Evolutionary conservation across 2,888 invertebrate genomes (phyloP), one percentile per base, ranked within the genome.

Genomic region (Aphidoletes aphidimyza): DNA sequence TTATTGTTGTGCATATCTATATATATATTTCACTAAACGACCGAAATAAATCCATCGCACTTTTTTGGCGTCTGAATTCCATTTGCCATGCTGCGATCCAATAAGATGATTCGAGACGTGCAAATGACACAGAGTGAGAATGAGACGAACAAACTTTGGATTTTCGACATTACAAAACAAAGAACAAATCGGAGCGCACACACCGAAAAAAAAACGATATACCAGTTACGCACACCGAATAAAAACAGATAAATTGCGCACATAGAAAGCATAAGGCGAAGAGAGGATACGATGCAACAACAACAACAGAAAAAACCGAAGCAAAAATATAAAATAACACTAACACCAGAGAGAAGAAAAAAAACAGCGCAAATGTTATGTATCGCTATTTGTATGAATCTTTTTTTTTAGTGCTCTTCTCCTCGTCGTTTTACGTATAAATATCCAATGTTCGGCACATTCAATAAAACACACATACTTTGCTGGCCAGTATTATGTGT

Each of bases 201-300:
- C 17, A 59, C 5, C 17, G 5, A 26, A 59, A 30, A 81, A 37
- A 81, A 81, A 81, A 37, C n/a, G 36, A 54, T 81, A 37, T 37
- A 81, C 47, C 17, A 47, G 47, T 19, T 36, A 78, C 36, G 37
- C 36, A 81, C 37, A 81, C 37, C 36, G 22, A 81, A 81, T 81
- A 81, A 81, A 81, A 81, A n/a, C 36, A 81, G 81, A 81, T 81
- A 81, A 81, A 81, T 81, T 81, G 81, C 81, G 69, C 69, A 11
- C 54, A 19, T 3, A 34, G 11, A 9, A n/a, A 37, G 81, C 37
- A 81, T 22, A 37, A 81, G 6, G n/a, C 19, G 78, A 8, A 34
- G 17, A 36, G 36, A 78, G 78, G 14, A 78, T 19, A 22, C 22
- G 26, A 17, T 3, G 26, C 2, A 26, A 30, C 1, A 59, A 59